Percentiles rank a stretch among this genome's conserved stretches.
These are phyloP conservation scores for Taenaris catops DNA, from an alignment of 2,888 invertebrate genomes.

Conservation along the genomic window DNA sequence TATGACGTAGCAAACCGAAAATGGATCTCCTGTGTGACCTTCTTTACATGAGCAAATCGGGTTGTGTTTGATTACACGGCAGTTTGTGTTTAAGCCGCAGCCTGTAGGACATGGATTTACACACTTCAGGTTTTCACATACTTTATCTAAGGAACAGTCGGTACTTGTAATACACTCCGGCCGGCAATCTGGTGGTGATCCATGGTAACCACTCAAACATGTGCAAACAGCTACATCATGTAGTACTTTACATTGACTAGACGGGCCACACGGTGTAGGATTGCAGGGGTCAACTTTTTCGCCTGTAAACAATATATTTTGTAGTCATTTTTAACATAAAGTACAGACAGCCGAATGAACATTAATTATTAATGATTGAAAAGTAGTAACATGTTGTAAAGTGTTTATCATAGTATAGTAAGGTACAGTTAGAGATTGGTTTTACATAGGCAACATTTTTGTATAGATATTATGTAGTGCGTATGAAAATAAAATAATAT, in stretches of 20 bases:
- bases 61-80: constrained; percentile 85
- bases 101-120: constrained; percentile 85
- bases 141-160: constrained; percentile 82
- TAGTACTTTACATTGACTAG: constrained; percentile 81
- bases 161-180: constrained; percentile 85
- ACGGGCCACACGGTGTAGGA: constrained; percentile 90
- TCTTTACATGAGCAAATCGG: constrained; percentile 84
- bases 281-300: constrained; percentile 69
- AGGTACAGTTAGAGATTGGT: no score
- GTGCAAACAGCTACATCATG: constrained; percentile 84
- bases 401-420: no score
- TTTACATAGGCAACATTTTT: no score
- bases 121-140: constrained; percentile 86
- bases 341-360: no score
- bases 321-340: no score
- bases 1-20: constrained; percentile 65
- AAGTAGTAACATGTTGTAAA: no score
- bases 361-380: no score
- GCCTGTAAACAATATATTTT: constrained; percentile 47
- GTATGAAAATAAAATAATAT: no score
- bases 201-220: constrained; percentile 83
- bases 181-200: constrained; percentile 84
- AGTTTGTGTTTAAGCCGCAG: constrained; percentile 85
- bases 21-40: constrained; percentile 82
- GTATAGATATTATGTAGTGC: no score